phyloP scores from a whole-genome alignment of 1,140 invertebrate species.

The Drosophila guanche region DNA sequence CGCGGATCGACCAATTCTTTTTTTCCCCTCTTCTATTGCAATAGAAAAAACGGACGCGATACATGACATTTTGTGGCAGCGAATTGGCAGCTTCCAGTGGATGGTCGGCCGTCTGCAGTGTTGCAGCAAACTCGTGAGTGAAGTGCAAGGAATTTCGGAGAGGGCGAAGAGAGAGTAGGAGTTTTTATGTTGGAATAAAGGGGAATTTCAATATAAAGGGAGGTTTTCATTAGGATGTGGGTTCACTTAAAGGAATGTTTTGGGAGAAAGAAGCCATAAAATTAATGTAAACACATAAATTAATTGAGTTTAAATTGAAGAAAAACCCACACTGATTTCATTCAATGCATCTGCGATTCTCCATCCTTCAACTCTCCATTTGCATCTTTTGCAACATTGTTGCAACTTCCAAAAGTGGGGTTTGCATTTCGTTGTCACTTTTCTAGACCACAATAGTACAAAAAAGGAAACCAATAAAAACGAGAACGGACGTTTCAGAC shows the following conservation, averaged over 20 bases:
- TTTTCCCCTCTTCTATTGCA: constrained; percentile 48
- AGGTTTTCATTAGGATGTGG: too few species aligned
- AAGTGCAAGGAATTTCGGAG: constrained; percentile 31
- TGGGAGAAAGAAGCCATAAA: too few species aligned
- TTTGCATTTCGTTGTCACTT: constrained; percentile 54
- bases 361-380: too few species aligned
- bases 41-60: constrained; percentile 72
- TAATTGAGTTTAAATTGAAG: too few species aligned
- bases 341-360: too few species aligned
- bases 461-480: constrained; percentile 13
- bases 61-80: constrained; percentile 76
- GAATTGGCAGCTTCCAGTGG: constrained; percentile 65
- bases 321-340: too few species aligned
- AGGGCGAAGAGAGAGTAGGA: constrained; percentile 60
- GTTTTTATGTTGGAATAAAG: neutral
- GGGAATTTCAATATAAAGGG: too few species aligned
- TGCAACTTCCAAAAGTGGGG: neutral
- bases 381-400: too few species aligned
- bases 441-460: constrained; percentile 50
- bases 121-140: constrained; percentile 21
- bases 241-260: too few species aligned
- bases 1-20: neutral
- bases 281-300: too few species aligned
- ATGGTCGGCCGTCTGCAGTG: constrained; percentile 21
- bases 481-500: too few species aligned